Base-by-base conservation (phyloP, 2,888 invertebrate genomes). In the Ichneumoninae sp. region DNA sequence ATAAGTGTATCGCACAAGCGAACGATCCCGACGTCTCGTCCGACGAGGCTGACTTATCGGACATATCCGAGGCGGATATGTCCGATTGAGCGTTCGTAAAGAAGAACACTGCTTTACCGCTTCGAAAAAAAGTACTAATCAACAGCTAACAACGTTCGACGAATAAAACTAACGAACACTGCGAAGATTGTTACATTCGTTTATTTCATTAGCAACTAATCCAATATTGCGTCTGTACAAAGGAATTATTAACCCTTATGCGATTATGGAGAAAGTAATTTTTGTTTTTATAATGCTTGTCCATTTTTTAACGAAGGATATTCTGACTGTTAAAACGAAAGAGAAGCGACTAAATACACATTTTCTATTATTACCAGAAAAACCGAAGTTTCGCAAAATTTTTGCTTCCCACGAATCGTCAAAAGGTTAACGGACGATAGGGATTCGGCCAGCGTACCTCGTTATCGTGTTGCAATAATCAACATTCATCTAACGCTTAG, bases 21-120 rank as follows among this genome's bases (percentile, higher is more conserved):
- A 95, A 95, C 8, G 96, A 98, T 89, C 96, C 97, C 0, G 97
- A 98, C 92, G 95, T 96, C 85, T 98, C 98, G 10, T 95, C 95
- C 76, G 97, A 97, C 87, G 98, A 97, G 85, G 98, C 97, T 87
- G 96, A 96, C 26, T 94, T 26, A 0, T 26, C 94, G n/a, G 95
- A 97, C 87, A 96, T 96, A 26, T 94, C 94, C 13, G 95, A 95
- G 92, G 95, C 94, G 26, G 94, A 94, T 74, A 91, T 86, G 88
- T 90, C 88, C 13, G 87, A 86, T 71, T 89, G 70, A 89, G 74
- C 44, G 36, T 26, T 13, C 1, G 40, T 8, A 71, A 66, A 26
- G 60, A 13, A 33, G 26, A 65, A 69, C 33, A 47, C n/a, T 36
- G 69, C 16, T 68, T 26, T 19, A 36, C 26, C 22, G 30, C 62